Percentiles rank a stretch among this genome's conserved stretches.
These are phyloP conservation scores for Trimorus sp. DNA, from an alignment of 2,888 invertebrate genomes.

Conservation along the genomic window DNA sequence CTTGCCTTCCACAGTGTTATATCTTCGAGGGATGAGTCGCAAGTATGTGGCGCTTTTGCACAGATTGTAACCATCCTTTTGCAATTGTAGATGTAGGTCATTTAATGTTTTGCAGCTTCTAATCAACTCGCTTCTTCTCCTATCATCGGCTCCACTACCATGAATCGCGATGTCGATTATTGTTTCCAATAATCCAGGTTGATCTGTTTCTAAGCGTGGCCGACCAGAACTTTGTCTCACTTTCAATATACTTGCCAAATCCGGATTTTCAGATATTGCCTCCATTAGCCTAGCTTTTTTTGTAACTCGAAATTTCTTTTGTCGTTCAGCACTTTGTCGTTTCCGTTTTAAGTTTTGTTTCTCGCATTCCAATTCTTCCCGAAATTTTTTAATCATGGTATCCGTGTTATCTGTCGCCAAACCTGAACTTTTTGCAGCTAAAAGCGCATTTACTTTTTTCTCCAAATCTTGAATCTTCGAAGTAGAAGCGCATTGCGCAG, in stretches of 20 bases:
- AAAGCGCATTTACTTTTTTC: conserved; percentile 13
- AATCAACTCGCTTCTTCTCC: conserved; percentile 35
- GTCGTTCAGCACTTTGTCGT: conserved; percentile 3
- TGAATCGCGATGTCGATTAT: conserved; percentile 71
- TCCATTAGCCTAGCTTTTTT: background rate
- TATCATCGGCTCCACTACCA: conserved; percentile 46
- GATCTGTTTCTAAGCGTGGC: conserved; percentile 69
- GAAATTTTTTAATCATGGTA: background rate
- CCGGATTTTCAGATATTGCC: background rate
- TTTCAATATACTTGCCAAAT: conserved; percentile 18
- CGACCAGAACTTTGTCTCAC: conserved; percentile 58
- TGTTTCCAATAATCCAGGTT: conserved; percentile 71
- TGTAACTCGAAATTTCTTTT: conserved; percentile 10
- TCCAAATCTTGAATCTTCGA: conserved; percentile 14
- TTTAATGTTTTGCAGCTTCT: conserved; percentile 37
- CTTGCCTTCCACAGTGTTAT: conserved; percentile 70
- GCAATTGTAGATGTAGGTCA: background rate
- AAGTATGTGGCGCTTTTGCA: conserved; percentile 68
- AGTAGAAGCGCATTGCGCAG: conserved; percentile 17
- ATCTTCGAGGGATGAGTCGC: conserved; percentile 68
- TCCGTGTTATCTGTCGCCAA: background rate
- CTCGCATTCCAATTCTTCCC: conserved; percentile 8
- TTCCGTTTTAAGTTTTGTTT: conserved; percentile 17
- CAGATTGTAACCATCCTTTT: background rate
- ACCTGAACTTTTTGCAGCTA: conserved; percentile 12